A percentile compares a stretch with the other conserved stretches of the same genome.
These are phyloP conservation scores for Gibbula magus DNA, from an alignment of 2,888 invertebrate genomes.

Conservation along the genomic window DNA sequence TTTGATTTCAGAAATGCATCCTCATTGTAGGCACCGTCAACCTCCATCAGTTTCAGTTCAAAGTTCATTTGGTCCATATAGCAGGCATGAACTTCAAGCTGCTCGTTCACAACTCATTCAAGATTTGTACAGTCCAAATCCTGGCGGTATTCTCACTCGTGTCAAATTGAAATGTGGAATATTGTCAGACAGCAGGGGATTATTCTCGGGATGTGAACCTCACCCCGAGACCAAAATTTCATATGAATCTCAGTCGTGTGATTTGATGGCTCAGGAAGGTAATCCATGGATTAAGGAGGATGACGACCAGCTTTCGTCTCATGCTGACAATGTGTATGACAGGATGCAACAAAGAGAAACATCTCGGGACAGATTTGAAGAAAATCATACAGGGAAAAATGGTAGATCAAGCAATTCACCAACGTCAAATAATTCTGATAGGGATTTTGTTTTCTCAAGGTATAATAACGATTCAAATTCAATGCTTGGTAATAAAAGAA, in stretches of 20 bases:
- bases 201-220: neutral
- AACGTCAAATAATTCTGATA: too few species aligned
- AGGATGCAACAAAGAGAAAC: too few species aligned
- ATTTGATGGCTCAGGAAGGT: neutral
- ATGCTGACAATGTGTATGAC: too few species aligned
- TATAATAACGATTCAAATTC: too few species aligned
- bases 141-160: neutral
- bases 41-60: neutral
- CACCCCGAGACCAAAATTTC: neutral
- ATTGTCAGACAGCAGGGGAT: neutral
- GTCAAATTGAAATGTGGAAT: neutral
- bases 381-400: too few species aligned
- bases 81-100: neutral
- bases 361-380: too few species aligned
- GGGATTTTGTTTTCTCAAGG: too few species aligned
- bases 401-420: too few species aligned
- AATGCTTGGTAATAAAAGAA: too few species aligned
- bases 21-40: neutral
- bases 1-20: neutral
- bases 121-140: neutral
- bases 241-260: neutral
- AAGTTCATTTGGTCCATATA: neutral
- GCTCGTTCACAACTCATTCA: neutral
- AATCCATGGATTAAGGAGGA: neutral
- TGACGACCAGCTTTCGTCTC: neutral